Evolutionary conservation across 2,888 invertebrate species (phyloP).

Genomic region (Mesorhabditis sp.): DNA sequence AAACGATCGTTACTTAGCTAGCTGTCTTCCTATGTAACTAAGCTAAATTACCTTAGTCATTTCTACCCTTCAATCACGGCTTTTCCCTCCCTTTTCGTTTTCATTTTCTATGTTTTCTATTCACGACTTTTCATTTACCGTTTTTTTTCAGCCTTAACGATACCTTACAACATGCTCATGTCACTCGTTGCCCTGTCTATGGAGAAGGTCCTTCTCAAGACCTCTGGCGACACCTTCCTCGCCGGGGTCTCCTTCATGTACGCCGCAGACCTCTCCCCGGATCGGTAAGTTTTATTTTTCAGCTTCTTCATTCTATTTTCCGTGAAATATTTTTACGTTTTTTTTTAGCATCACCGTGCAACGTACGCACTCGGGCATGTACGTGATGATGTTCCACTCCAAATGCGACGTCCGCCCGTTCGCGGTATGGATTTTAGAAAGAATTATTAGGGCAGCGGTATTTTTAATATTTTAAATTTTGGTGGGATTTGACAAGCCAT

Average conservation of each 20-base stretch:
- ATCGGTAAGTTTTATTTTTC: constrained; percentile 11
- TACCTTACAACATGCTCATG: constrained; percentile 19
- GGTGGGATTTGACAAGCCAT: neutral
- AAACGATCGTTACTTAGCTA: too few species aligned
- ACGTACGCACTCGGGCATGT: constrained; percentile 34
- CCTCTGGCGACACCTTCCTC: constrained; percentile 36
- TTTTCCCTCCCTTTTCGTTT: too few species aligned
- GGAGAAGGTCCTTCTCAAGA: constrained; percentile 41
- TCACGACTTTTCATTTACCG: too few species aligned
- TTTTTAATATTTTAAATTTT: too few species aligned
- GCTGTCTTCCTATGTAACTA: too few species aligned
- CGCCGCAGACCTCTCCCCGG: constrained; percentile 34
- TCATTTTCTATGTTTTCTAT: too few species aligned
- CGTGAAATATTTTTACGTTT: too few species aligned
- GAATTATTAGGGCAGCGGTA: too few species aligned
- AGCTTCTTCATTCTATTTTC: neutral
- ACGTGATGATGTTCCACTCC: constrained; percentile 41
- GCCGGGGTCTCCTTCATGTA: constrained; percentile 39
- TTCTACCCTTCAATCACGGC: too few species aligned
- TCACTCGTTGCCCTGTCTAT: constrained; percentile 40
- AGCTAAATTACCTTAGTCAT: too few species aligned
- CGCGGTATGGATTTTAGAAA: constrained; percentile 12
- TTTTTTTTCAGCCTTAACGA: too few species aligned
- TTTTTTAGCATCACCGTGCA: constrained; percentile 16
- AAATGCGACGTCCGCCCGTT: constrained; percentile 43